Conservation (phyloP, 2,888 invertebrate genomes). For the Sussaba pulchella region DNA sequence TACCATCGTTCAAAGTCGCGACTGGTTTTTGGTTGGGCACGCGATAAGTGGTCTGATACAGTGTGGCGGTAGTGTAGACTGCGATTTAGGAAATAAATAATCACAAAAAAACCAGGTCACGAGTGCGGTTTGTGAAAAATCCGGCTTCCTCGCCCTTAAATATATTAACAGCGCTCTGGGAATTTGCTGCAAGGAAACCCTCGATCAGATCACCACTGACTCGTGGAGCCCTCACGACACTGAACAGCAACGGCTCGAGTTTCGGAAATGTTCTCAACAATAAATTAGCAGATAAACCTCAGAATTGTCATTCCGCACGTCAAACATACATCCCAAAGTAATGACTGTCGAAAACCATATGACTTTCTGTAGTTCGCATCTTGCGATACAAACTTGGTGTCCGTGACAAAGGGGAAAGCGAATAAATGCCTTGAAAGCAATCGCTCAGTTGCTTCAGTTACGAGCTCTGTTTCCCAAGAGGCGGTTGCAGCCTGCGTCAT, state of each 20-base stretch:
- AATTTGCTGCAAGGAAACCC: not conserved
- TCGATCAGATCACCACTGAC: conserved; percentile 7
- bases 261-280: not conserved
- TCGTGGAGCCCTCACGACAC: not conserved
- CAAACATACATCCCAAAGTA: too few species aligned
- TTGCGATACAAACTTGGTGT: conserved; percentile 12
- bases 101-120: not conserved
- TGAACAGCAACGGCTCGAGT: not conserved
- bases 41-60: too few species aligned
- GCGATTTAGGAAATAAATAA: not conserved
- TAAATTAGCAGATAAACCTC: not conserved
- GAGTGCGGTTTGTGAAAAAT: not conserved
- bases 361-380: not conserved
- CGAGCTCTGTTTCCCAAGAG: conserved; percentile 57
- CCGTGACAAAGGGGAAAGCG: conserved; percentile 14
- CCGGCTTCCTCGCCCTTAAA: not conserved
- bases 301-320: not conserved
- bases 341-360: not conserved
- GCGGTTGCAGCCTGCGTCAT: conserved; percentile 7
- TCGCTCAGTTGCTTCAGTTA: conserved; percentile 43
- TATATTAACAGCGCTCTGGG: too few species aligned
- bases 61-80: not conserved
- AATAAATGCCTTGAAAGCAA: conserved; percentile 50
- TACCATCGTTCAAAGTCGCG: too few species aligned
- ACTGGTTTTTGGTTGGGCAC: too few species aligned